phyloP scores from a whole-genome alignment of 2,797 vertebrate genomes.

The Sebastolobus altivelis region DNA sequence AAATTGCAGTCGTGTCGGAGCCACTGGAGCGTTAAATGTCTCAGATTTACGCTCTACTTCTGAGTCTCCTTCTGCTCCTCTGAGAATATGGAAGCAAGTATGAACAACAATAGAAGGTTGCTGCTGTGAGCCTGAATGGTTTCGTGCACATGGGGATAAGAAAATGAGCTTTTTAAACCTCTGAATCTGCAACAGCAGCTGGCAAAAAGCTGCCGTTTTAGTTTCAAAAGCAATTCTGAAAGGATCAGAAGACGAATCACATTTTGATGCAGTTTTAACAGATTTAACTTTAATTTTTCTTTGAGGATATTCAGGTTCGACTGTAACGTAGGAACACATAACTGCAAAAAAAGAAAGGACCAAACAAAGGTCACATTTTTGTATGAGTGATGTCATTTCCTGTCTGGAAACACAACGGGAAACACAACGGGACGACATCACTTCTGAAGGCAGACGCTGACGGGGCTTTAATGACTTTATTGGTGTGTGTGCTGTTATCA shows the following conservation, averaged over 20 bases:
- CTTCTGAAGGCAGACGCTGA: slow-evolving; percentile 20
- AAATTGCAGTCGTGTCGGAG: slow-evolving; percentile 7
- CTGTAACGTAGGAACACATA: background rate
- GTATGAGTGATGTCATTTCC: slow-evolving; percentile 48
- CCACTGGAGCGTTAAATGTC: slow-evolving; percentile 24
- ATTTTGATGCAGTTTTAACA: background rate
- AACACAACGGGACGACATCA: slow-evolving; percentile 16
- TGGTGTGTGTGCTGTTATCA: slow-evolving; percentile 37
- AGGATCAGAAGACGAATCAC: background rate
- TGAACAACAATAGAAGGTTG: slow-evolving; percentile 23
- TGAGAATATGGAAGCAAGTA: slow-evolving; percentile 36
- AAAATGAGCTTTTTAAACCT: slow-evolving; percentile 29
- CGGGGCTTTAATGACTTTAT: slow-evolving; percentile 9
- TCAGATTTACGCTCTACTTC: slow-evolving; percentile 20
- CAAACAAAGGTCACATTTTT: slow-evolving; percentile 32
- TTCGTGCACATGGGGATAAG: background rate
- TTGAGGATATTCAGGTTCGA: background rate
- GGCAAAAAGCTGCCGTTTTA: slow-evolving; percentile 1
- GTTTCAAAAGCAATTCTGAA: slow-evolving; percentile 1
- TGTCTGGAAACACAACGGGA: slow-evolving; percentile 49
- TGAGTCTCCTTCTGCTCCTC: slow-evolving; percentile 3
- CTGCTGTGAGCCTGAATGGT: slow-evolving; percentile 25
- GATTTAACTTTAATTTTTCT: background rate
- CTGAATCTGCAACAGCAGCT: slow-evolving; percentile 16
- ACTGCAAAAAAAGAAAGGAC: background rate